phyloP scores from a whole-genome alignment of 2,888 invertebrate genomes.

The Synanthedon andrenaeformis region DNA sequence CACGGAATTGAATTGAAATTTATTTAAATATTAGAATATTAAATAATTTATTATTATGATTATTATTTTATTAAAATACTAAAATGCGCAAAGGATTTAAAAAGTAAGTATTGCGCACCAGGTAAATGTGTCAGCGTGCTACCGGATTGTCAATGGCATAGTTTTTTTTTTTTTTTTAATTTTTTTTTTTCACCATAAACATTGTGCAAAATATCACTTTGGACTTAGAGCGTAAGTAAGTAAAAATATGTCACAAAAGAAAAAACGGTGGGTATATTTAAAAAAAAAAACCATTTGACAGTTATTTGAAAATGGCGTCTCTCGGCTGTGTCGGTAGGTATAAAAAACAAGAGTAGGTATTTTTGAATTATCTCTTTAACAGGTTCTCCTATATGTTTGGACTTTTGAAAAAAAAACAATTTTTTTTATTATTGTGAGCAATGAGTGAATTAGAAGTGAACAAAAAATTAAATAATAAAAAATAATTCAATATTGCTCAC shows the following conservation, averaged over 20 bases:
- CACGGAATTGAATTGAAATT: too few relatives aligned
- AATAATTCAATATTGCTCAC: neutral
- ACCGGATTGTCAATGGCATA: neutral
- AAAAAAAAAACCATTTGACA: neutral
- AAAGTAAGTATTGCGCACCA: slow-evolving; percentile 3
- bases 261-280: slow-evolving; percentile 36
- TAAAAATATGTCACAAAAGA: slow-evolving; percentile 1
- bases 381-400: neutral
- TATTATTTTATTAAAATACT: too few relatives aligned
- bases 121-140: slow-evolving; percentile 1
- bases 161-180: neutral
- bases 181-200: neutral
- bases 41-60: too few relatives aligned
- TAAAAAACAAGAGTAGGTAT: neutral
- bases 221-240: slow-evolving; percentile 13
- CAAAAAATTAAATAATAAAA: neutral
- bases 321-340: slow-evolving; percentile 20
- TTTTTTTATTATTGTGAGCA: neutral
- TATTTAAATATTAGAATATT: too few relatives aligned
- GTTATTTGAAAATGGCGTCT: slow-evolving; percentile 6
- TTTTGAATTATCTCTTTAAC: neutral
- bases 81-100: neutral
- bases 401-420: neutral
- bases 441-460: neutral
- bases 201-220: neutral